Conservation (phyloP, 2,113 vertebrate species). For the Dasyurus viverrinus region DNA sequence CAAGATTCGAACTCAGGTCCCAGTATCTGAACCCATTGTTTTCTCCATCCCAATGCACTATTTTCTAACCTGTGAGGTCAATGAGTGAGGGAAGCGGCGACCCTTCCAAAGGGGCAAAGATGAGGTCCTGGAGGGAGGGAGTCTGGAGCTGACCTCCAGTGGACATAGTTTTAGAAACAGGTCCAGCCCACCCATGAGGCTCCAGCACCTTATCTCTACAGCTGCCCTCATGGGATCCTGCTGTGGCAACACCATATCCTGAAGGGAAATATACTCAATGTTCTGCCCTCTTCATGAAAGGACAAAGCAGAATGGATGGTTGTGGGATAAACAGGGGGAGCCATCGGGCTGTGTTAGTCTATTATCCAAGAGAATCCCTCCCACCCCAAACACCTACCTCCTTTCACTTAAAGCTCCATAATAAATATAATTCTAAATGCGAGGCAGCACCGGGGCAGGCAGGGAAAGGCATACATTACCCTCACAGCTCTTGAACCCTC, state of each 20-base stretch:
- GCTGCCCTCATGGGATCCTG: not conserved
- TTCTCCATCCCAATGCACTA: not conserved
- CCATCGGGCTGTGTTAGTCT: not conserved
- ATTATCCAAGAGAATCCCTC: not conserved
- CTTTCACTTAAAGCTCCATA: not conserved
- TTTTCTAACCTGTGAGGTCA: not conserved
- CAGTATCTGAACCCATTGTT: not conserved
- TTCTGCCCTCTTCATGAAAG: not conserved
- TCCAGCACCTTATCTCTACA: not conserved
- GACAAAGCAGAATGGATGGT: not conserved
- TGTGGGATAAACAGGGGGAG: not conserved
- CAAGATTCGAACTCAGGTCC: not conserved
- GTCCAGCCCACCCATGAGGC: not conserved
- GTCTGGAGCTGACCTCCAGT: not conserved
- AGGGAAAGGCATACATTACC: constrained; percentile 32
- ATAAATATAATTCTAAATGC: constrained; percentile 19
- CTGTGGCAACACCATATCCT: not conserved
- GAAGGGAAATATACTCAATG: not conserved
- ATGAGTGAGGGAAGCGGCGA: not conserved
- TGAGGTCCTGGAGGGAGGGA: not conserved
- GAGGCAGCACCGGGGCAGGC: accelerated
- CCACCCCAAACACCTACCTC: not conserved
- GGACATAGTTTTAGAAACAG: not conserved
- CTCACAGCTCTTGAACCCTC: not conserved
- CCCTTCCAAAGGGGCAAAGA: not conserved